Conservation (phyloP, 2,797 vertebrate species). For the Avahi laniger region DNA sequence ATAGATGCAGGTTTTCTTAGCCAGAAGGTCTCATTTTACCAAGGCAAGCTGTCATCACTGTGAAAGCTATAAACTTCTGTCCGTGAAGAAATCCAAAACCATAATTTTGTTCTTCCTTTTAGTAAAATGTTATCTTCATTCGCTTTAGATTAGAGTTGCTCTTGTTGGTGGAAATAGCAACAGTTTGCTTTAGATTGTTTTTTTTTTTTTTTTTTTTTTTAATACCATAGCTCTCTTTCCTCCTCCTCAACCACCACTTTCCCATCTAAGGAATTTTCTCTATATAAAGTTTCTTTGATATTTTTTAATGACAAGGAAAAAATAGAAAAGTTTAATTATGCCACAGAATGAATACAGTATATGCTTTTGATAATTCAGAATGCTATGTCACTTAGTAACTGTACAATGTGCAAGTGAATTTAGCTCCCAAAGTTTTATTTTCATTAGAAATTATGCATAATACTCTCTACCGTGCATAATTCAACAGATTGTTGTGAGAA, state of each 20-base stretch:
- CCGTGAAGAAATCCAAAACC: not conserved
- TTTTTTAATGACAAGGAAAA: constrained; percentile 31
- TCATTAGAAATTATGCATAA: not conserved
- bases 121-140: constrained; percentile 41
- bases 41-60: not conserved
- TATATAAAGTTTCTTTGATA: not conserved
- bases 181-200: constrained; percentile 38
- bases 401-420: not conserved
- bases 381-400: not conserved
- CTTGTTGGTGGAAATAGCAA: constrained; percentile 14
- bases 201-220: not conserved
- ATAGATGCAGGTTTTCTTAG: not conserved
- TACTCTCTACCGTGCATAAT: not conserved
- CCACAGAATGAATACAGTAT: not conserved
- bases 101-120: constrained; percentile 1
- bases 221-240: constrained; percentile 22
- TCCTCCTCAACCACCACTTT: not conserved
- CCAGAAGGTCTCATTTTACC: constrained; percentile 44
- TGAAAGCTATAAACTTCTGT: not conserved
- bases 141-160: not conserved
- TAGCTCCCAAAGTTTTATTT: not conserved
- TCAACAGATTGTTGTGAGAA: not conserved
- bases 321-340: not conserved
- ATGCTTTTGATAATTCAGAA: not conserved
- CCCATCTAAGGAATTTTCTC: not conserved